These are phyloP conservation scores for Drosophila orosa DNA, from an alignment of 1,140 invertebrate species.

Conservation along the genomic window DNA sequence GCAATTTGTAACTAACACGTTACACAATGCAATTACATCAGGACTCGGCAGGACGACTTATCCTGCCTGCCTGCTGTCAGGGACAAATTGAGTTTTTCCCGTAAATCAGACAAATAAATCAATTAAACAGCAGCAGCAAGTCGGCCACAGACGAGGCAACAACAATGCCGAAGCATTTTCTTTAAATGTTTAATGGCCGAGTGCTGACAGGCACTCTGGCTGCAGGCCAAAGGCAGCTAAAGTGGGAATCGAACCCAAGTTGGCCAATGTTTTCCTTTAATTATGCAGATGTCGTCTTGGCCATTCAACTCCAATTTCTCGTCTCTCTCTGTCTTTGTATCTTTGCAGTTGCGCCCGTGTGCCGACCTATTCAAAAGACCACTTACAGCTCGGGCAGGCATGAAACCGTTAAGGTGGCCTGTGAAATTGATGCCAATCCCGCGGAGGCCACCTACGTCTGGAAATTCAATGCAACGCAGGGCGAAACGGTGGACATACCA, in stretches of 20 bases:
- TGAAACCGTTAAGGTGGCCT: conserved; percentile 90
- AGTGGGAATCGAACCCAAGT: conserved; percentile 40
- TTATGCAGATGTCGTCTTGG: conserved; percentile 71
- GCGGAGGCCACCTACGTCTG: conserved; percentile 89
- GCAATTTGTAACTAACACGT: conserved; percentile 52
- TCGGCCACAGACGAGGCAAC: conserved; percentile 28
- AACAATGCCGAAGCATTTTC: conserved; percentile 28
- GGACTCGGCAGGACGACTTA: conserved; percentile 29
- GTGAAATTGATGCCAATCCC: conserved; percentile 94
- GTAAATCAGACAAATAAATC: conserved; percentile 55
- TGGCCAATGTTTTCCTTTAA: conserved; percentile 72
- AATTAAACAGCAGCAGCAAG: conserved; percentile 45
- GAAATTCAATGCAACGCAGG: conserved; percentile 91
- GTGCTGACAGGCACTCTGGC: conserved; percentile 11
- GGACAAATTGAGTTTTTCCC: conserved; percentile 46
- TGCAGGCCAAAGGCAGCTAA: background rate
- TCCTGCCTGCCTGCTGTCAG: conserved; percentile 34
- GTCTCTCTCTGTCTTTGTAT: background rate
- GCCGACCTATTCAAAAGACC: conserved; percentile 87
- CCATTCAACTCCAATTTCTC: conserved; percentile 34
- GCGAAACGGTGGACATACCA: conserved; percentile 88
- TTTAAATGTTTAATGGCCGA: conserved; percentile 32
- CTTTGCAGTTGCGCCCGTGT: conserved; percentile 88
- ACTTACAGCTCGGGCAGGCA: conserved; percentile 91
- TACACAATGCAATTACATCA: conserved; percentile 49